These are phyloP conservation scores for Pachypsylla venusta DNA, from an alignment of 1,140 invertebrate species.

Conservation along the genomic window DNA sequence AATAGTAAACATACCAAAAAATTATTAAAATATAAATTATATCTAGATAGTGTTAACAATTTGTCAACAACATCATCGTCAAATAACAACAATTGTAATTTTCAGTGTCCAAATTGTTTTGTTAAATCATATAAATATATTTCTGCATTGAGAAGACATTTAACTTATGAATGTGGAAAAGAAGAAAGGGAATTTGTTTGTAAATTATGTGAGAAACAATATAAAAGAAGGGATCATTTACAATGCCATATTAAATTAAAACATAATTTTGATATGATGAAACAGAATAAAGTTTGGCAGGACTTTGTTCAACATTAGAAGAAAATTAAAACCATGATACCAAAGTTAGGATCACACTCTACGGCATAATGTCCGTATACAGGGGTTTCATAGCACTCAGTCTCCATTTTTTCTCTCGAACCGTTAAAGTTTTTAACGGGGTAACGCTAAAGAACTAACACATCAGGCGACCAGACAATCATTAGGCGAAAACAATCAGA, in stretches of 20 bases:
- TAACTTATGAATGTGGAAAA: constrained; percentile 46
- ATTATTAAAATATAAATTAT: constrained; percentile 3
- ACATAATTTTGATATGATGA: background rate
- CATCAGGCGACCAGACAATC: too few relatives aligned
- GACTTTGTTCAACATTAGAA: constrained; percentile 3
- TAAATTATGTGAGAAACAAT: constrained; percentile 19
- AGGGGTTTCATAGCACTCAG: too few relatives aligned
- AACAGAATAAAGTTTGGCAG: constrained; percentile 4
- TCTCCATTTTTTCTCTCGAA: too few relatives aligned
- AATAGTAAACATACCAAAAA: constrained; percentile 4
- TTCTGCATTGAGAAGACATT: constrained; percentile 35
- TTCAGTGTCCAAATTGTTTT: constrained; percentile 5
- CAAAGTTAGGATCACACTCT: too few relatives aligned
- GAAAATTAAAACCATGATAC: too few relatives aligned
- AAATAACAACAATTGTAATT: background rate
- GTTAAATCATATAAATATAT: constrained; percentile 19
- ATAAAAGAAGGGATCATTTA: background rate
- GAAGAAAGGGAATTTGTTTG: constrained; percentile 20
- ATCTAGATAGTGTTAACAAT: background rate
- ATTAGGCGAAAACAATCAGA: too few relatives aligned
- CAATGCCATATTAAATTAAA: constrained; percentile 2
- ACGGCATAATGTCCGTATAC: too few relatives aligned
- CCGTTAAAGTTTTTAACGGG: too few relatives aligned
- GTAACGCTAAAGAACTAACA: too few relatives aligned
- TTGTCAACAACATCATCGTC: background rate